These are phyloP conservation scores for Asarcornis scutulata DNA, from an alignment of 2,113 vertebrate species.

Conservation along the genomic window DNA sequence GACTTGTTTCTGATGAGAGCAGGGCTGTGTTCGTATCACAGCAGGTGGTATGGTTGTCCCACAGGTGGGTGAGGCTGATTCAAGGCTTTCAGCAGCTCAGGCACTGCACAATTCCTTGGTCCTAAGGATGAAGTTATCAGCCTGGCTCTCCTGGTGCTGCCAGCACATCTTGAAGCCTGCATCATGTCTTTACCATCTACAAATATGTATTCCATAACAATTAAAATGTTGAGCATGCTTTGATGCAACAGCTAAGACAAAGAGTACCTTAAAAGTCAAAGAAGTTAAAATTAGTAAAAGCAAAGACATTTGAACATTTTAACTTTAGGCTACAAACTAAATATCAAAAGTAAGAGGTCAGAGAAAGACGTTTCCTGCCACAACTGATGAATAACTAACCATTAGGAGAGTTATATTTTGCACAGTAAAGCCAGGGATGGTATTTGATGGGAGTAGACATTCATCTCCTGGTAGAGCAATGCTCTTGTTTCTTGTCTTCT, in stretches of 20 bases:
- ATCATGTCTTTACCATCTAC: no score
- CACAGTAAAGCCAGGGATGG: background rate
- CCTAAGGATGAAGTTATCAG: background rate
- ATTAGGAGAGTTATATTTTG: background rate
- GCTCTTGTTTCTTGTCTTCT: background rate
- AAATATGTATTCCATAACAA: background rate
- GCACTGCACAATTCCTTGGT: accelerated
- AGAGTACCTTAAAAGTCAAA: background rate
- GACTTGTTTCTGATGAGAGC: background rate
- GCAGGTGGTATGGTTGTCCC: background rate
- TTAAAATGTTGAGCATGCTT: background rate
- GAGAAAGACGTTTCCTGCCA: background rate
- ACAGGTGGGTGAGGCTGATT: background rate
- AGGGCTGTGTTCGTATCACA: accelerated
- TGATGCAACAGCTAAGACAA: background rate
- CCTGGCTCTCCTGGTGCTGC: background rate
- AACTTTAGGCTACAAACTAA: background rate
- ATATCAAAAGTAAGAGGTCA: background rate
- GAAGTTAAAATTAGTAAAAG: background rate
- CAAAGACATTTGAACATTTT: background rate
- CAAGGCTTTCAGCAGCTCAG: background rate
- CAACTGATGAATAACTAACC: background rate
- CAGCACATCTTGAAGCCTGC: no score
- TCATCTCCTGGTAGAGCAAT: background rate
- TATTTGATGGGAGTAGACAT: background rate